Percentiles rank a stretch among this genome's conserved stretches.
These are phyloP conservation scores for Platycheirus rosarum DNA, from an alignment of 2,888 invertebrate species.

Conservation along the genomic window DNA sequence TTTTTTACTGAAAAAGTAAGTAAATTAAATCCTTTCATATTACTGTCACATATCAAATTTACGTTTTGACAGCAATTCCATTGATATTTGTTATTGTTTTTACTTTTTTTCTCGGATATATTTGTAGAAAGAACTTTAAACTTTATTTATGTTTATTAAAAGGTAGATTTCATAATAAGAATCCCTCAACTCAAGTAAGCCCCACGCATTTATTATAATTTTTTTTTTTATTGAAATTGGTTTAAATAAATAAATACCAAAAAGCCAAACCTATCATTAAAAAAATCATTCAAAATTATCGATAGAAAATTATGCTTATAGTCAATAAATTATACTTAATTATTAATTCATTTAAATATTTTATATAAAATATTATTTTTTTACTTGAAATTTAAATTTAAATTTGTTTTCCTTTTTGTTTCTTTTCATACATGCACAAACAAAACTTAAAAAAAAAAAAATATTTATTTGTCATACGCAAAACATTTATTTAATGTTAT, in stretches of 20 bases:
- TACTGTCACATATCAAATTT: too few species aligned
- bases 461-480: conserved; percentile 37
- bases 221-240: neutral
- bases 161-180: conserved; percentile 13
- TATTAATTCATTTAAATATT: conserved; percentile 18
- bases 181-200: conserved; percentile 71
- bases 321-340: conserved; percentile 32
- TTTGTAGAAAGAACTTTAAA: too few species aligned
- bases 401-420: conserved; percentile 54
- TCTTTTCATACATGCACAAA: conserved; percentile 75
- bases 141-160: too few species aligned
- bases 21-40: too few species aligned
- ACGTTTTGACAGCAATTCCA: too few species aligned
- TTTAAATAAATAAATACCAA: neutral
- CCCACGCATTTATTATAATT: conserved; percentile 71
- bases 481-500: conserved; percentile 21
- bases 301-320: conserved; percentile 39
- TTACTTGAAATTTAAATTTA: conserved; percentile 31
- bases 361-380: conserved; percentile 45
- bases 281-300: conserved; percentile 29
- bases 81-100: too few species aligned
- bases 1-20: too few species aligned
- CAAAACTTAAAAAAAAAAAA: conserved; percentile 53
- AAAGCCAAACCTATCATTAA: conserved; percentile 19
- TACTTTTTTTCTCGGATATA: too few species aligned